Evolutionary conservation across 2,888 invertebrate species (phyloP).

Genomic region (Amitus sp.): DNA sequence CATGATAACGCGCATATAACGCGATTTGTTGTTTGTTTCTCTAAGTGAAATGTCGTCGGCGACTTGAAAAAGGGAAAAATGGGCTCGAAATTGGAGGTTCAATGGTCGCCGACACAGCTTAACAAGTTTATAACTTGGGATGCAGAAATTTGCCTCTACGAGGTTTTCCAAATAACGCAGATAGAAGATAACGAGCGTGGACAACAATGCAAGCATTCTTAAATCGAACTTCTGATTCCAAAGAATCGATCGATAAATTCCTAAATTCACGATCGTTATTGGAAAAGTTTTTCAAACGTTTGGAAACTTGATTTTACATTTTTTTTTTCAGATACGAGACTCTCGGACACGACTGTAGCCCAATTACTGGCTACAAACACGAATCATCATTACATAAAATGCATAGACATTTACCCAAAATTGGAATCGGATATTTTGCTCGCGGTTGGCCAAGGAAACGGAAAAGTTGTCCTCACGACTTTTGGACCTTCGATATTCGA

Average conservation of each 20-base stretch:
- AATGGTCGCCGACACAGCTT: slow-evolving; percentile 84
- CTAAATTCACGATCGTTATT: no score
- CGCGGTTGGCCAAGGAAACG: slow-evolving; percentile 89
- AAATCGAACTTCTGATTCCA: neutral
- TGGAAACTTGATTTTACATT: no score
- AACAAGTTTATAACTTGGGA: slow-evolving; percentile 93
- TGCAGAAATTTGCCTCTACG: slow-evolving; percentile 88
- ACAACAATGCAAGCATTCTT: slow-evolving; percentile 59
- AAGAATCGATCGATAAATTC: no score
- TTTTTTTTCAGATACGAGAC: slow-evolving; percentile 73
- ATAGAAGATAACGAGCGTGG: slow-evolving; percentile 69
- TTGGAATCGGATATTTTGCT: slow-evolving; percentile 81
- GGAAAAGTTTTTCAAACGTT: no score
- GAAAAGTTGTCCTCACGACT: slow-evolving; percentile 84
- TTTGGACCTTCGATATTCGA: slow-evolving; percentile 78
- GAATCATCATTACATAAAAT: slow-evolving; percentile 82
- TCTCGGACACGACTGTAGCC: slow-evolving; percentile 77
- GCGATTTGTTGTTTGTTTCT: no score
- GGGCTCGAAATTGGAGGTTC: slow-evolving; percentile 78
- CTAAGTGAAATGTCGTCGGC: no score
- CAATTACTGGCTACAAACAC: slow-evolving; percentile 79
- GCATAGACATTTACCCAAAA: slow-evolving; percentile 86
- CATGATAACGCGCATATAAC: no score
- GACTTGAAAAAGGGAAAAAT: slow-evolving; percentile 11
- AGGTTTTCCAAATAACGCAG: slow-evolving; percentile 73